Percentiles rank a stretch among this genome's conserved stretches.
phyloP scores from a whole-genome alignment of 2,888 invertebrate genomes.

The Myopa testacea region DNA sequence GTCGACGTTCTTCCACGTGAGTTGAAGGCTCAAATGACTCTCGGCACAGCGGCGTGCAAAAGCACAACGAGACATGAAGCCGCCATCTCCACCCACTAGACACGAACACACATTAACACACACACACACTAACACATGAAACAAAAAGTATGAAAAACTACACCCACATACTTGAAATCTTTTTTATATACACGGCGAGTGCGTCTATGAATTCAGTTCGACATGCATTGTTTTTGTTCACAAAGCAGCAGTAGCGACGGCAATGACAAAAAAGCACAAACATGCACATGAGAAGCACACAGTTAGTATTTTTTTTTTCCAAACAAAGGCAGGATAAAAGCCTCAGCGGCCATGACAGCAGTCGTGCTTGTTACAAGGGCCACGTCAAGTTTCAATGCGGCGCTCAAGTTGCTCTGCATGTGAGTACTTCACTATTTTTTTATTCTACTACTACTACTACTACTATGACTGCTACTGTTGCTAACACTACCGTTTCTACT shows the following conservation, averaged over 20 bases:
- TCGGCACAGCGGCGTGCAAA: neutral
- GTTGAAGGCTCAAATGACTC: slow-evolving; percentile 16
- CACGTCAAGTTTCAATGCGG: slow-evolving; percentile 28
- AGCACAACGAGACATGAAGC: slow-evolving; percentile 1
- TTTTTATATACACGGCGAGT: too few relatives aligned
- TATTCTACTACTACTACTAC: slow-evolving; percentile 13
- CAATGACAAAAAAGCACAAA: neutral
- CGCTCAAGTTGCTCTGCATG: neutral
- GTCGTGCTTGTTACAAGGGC: slow-evolving; percentile 29
- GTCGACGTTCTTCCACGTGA: slow-evolving; percentile 26
- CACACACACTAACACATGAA: neutral
- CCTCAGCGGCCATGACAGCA: slow-evolving; percentile 34
- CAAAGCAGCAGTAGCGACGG: neutral
- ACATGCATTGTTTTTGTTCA: slow-evolving; percentile 7
- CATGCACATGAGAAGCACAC: too few relatives aligned
- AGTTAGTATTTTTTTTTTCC: neutral
- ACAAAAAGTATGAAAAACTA: neutral
- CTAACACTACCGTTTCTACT: neutral
- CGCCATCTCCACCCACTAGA: neutral
- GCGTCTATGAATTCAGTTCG: too few relatives aligned
- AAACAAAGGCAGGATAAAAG: slow-evolving; percentile 21
- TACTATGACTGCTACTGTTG: neutral
- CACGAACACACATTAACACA: slow-evolving; percentile 14
- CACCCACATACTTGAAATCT: neutral
- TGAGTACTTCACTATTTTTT: neutral